Base-by-base conservation (phyloP, 2,797 vertebrate genomes). In the Ctenopoma kingsleyae region DNA sequence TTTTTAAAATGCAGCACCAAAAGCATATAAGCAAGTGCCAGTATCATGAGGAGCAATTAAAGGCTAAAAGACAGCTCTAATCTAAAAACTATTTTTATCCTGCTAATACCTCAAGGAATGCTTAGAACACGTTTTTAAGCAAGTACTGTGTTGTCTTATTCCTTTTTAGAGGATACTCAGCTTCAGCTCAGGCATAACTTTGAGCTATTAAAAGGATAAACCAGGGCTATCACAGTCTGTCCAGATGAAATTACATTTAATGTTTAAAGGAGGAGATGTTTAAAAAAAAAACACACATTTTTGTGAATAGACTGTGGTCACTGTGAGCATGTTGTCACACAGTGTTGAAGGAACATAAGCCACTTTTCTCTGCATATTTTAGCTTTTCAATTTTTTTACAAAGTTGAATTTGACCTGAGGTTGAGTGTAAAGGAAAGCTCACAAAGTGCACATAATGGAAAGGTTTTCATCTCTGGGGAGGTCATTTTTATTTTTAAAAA, bases 31-130 rank as follows among this genome's bases (percentile, higher is more conserved):
- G 25, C 7, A 25, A 7, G 49, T 40, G 30, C 12, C 2, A 23
- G 19, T 51, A n/a, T 61, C 27, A 36, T 19, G 8, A 59, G 13
- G 52, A 49, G 46, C 41, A 74, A 61, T 17, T 44, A 12, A 58
- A 57, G 47, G 22, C 58, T 64, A 15, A 43, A 36, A 46, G 30
- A 64, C 43, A 74, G 57, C 67, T 73, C 15, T 2, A 8, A 32
- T 7, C 30, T 8, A 32, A 32, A 32, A 12, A 54, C 73, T 80
- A 65, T 82, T 80, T 77, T 75, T 43, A 64, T 81, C 53, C n/a
- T 59, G 59, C 66, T 82, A 74, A 76, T 79, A 54, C 78, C 22
- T 69, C 0, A 51, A 67, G 59, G 81, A 87, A 88, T 89, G 67
- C 54, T 52, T 7, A 38, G 71, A 76, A 82, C 80, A 81, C 77